A percentile compares a stretch with the other conserved stretches of the same genome.
These are phyloP conservation scores for Pristionchus exspectatus DNA, from an alignment of 2,888 invertebrate genomes.

Conservation along the genomic window DNA sequence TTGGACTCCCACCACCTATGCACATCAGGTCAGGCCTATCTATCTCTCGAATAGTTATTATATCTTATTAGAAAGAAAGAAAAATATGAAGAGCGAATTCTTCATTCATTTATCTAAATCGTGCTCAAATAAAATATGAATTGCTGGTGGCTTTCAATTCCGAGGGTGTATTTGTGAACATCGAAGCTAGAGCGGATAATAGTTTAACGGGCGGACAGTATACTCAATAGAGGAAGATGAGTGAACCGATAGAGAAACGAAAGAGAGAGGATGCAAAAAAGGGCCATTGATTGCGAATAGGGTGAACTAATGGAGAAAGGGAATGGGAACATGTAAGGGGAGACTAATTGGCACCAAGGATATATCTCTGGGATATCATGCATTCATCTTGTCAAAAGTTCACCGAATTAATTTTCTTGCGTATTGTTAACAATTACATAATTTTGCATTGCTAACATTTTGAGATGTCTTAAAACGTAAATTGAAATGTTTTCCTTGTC, in stretches of 20 bases:
- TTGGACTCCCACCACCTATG: neutral
- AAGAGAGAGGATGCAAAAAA: constrained; percentile 27
- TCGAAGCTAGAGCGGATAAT: neutral
- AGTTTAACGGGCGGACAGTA: neutral
- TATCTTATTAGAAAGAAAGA: neutral
- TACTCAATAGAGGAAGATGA: constrained; percentile 6
- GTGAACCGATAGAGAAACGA: constrained; percentile 28
- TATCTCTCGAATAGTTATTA: neutral
- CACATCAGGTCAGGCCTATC: neutral
- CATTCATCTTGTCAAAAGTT: neutral
- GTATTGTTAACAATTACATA: neutral
- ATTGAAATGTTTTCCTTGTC: too few species aligned
- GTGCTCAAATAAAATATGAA: too few species aligned
- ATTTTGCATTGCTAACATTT: neutral
- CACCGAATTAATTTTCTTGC: neutral
- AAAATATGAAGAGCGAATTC: neutral
- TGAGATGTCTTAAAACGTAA: too few species aligned
- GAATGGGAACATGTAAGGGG: neutral
- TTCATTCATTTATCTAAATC: neutral
- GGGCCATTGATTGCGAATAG: constrained; percentile 30
- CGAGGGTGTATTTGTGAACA: neutral
- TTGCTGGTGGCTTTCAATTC: too few species aligned
- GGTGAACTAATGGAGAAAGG: constrained; percentile 20
- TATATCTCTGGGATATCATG: neutral
- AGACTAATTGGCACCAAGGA: constrained; percentile 19